Evolutionary conservation across 1,140 invertebrate genomes (phyloP).

Genomic region (Berghia stephanieae): DNA sequence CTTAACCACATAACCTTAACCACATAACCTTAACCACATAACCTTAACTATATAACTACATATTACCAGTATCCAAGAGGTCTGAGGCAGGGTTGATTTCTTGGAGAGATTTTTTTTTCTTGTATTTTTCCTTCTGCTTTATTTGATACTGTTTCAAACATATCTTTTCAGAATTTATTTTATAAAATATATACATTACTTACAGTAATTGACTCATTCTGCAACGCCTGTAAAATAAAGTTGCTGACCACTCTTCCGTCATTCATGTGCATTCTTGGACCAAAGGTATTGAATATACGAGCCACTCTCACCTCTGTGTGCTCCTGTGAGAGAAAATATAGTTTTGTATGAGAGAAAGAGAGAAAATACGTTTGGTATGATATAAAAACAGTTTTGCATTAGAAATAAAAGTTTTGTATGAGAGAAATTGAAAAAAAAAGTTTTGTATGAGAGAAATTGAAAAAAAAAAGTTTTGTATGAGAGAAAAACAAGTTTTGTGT

Average conservation of each 20-base stretch:
- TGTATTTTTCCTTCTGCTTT: too few relatives aligned
- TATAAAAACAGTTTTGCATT: neutral
- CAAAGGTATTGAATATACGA: slow-evolving; percentile 99
- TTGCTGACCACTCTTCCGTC: slow-evolving; percentile 99
- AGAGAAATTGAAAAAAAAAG: neutral
- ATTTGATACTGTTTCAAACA: too few relatives aligned
- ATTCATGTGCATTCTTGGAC: slow-evolving; percentile 99
- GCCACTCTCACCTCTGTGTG: slow-evolving; percentile 94
- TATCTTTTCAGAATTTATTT: too few relatives aligned
- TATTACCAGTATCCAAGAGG: too few relatives aligned
- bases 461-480: neutral
- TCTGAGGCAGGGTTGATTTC: too few relatives aligned
- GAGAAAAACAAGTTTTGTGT: too few relatives aligned
- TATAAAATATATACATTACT: too few relatives aligned
- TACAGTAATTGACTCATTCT: slow-evolving; percentile 94
- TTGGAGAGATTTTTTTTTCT: too few relatives aligned
- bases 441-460: neutral
- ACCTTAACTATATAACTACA: too few relatives aligned
- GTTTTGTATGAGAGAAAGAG: neutral
- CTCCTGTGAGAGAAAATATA: slow-evolving; percentile 70
- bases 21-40: too few relatives aligned
- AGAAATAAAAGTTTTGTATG: neutral
- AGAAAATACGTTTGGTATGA: too few relatives aligned
- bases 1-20: too few relatives aligned
- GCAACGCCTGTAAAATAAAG: slow-evolving; percentile 96